A percentile compares a stretch with the other conserved stretches of the same genome.
phyloP scores from a whole-genome alignment of 2,888 invertebrate genomes.

The Ptychoptera albimana region DNA sequence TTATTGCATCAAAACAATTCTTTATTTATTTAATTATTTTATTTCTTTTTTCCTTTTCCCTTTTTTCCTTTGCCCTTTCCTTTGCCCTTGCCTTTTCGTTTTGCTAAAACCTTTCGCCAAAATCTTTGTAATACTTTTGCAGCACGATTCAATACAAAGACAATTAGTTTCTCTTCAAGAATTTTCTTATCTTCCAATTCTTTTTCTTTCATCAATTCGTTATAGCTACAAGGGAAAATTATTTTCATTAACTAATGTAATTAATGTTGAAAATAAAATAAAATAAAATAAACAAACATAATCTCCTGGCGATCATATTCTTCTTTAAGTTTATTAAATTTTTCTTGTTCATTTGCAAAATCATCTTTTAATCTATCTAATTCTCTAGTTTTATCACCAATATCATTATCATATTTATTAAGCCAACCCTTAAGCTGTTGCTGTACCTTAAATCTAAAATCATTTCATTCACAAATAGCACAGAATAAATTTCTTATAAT shows the following conservation, averaged over 20 bases:
- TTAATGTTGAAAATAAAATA: neutral
- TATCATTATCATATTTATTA: slow-evolving; percentile 22
- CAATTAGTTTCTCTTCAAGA: slow-evolving; percentile 19
- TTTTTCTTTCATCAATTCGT: slow-evolving; percentile 17
- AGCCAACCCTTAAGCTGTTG: slow-evolving; percentile 21
- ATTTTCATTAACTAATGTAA: neutral
- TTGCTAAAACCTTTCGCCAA: slow-evolving; percentile 18
- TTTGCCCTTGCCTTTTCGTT: slow-evolving; percentile 17
- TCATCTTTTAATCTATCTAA: slow-evolving; percentile 16
- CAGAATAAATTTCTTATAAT: no score
- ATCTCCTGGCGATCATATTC: slow-evolving; percentile 16
- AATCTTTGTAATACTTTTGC: slow-evolving; percentile 21
- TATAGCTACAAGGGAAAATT: slow-evolving; percentile 13
- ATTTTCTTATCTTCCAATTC: slow-evolving; percentile 11
- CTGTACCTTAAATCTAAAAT: slow-evolving; percentile 22
- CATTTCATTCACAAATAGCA: no score
- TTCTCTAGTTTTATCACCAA: slow-evolving; percentile 21
- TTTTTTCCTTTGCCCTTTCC: slow-evolving; percentile 12
- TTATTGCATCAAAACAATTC: no score
- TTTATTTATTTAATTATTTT: neutral
- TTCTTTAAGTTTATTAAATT: slow-evolving; percentile 17
- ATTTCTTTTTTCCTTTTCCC: slow-evolving; percentile 3
- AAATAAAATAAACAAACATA: slow-evolving; percentile 8
- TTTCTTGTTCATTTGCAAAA: slow-evolving; percentile 13
- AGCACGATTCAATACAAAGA: slow-evolving; percentile 24